Base-by-base conservation (phyloP, 2,797 vertebrate genomes). In the Amniataba percoides region DNA sequence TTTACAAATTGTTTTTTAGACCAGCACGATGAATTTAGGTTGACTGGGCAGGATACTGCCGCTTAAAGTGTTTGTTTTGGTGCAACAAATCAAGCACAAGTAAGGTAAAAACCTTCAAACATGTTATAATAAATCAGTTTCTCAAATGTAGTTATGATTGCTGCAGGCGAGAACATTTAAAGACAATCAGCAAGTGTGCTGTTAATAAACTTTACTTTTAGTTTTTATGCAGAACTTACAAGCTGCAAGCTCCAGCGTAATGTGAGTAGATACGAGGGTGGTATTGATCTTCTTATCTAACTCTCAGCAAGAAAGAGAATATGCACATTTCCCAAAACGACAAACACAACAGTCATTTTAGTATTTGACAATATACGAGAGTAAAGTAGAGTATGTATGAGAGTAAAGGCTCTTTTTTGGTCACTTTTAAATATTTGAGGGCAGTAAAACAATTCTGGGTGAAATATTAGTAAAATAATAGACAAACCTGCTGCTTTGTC, bases 1-100 rank as follows among this genome's bases (percentile, higher is more conserved):
- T 67, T 61, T 49, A 73, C 53, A 74, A 27, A 66, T 13, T 6
- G 64, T 49, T 45, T 7, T 72, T 45, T 0, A 48, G 58, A 51
- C 9, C 36, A 5, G 39, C 52, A 31, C 12, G 1, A 25, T 21
- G 46, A 9, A 16, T 58, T 62, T 14, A 52, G 14, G 3, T n/a
- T 5, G 14, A 59, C 8, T 27, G n/a, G 13, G 34, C 14, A 55
- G 2, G 42, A 53, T 25, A 15, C 8, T 55, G 46, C 16, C 13
- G 40, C 39, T 9, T 36, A 13, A 25, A 62, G 23, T 42, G 49
- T 34, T 19, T 10, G 46, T 25, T 49, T 23, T 34, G 5, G 39
- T 25, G 23, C 25, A 66, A 34, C 55, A 27, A 56, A 73, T 56
- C 19, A 55, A 55, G 49, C 43, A 72, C 6, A 34, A 34, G 1